Evolutionary conservation across 2,888 invertebrate genomes (phyloP).

Genomic region (Tenthredo notha): DNA sequence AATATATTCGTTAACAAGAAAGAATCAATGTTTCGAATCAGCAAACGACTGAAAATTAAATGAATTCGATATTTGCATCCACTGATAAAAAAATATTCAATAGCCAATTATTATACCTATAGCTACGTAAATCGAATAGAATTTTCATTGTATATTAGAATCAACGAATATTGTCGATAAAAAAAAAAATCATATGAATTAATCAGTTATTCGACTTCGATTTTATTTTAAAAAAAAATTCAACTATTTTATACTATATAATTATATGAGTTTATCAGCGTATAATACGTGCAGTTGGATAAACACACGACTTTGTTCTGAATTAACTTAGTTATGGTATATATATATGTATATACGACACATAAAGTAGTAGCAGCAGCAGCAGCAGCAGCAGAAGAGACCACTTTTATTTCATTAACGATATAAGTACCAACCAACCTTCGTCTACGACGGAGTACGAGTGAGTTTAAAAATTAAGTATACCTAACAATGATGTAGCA

Average conservation of each 20-base stretch:
- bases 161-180: too few relatives aligned
- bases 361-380: not conserved
- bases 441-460: conserved; percentile 32
- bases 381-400: not conserved
- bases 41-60: too few relatives aligned
- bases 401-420: conserved; percentile 41
- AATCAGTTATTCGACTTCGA: not conserved
- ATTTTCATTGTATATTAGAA: too few relatives aligned
- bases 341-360: not conserved
- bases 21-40: not conserved
- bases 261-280: not conserved
- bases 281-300: not conserved
- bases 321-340: not conserved
- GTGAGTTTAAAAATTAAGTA: conserved; percentile 18
- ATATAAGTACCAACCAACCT: conserved; percentile 27
- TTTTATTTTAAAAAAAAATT: not conserved
- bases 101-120: too few relatives aligned
- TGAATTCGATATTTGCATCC: too few relatives aligned
- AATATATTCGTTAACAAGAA: not conserved
- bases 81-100: too few relatives aligned
- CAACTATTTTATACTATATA: not conserved
- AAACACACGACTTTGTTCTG: conserved; percentile 10
- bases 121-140: too few relatives aligned
- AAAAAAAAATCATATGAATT: too few relatives aligned
- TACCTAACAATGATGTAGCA: not conserved